A percentile compares a stretch with the other conserved stretches of the same genome.
phyloP scores from a whole-genome alignment of 1,140 invertebrate species.

The Matsumurasca onukii region DNA sequence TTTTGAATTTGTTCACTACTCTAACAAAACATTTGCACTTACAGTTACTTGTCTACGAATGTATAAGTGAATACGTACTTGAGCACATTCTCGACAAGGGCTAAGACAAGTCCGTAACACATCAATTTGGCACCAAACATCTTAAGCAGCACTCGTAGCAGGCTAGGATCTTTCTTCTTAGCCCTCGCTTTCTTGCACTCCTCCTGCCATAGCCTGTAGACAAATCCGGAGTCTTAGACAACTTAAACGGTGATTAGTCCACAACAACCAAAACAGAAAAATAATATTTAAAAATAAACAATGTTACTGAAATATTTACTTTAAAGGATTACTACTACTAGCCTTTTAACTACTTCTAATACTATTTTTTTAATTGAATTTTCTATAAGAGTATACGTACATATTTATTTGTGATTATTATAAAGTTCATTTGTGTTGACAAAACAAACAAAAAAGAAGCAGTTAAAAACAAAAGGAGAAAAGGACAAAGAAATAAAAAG shows the following conservation, averaged over 20 bases:
- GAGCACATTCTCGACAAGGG: constrained; percentile 54
- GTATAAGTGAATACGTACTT: too few relatives aligned
- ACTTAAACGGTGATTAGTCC: background rate
- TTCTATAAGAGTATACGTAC: too few relatives aligned
- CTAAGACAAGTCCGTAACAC: constrained; percentile 53
- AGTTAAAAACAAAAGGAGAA: too few relatives aligned
- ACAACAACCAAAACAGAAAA: background rate
- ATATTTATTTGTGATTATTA: too few relatives aligned
- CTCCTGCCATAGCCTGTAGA: constrained; percentile 39
- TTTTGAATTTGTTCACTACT: background rate
- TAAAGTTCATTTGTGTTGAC: too few relatives aligned
- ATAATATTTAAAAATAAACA: background rate
- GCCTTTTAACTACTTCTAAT: too few relatives aligned
- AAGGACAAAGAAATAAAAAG: too few relatives aligned
- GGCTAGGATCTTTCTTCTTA: constrained; percentile 50
- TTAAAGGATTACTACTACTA: background rate
- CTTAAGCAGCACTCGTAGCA: constrained; percentile 53
- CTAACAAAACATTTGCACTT: too few relatives aligned
- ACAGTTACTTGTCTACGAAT: too few relatives aligned
- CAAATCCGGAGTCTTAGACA: constrained; percentile 3
- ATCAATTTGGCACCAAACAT: constrained; percentile 55
- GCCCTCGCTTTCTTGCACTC: constrained; percentile 44
- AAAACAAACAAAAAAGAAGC: too few relatives aligned
- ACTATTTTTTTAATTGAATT: too few relatives aligned
- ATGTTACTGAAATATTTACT: background rate